A percentile compares a stretch with the other conserved stretches of the same genome.
Evolutionary conservation across 1,140 invertebrate genomes (phyloP).

Genomic region (Pseudomyrmex flavicornis): DNA sequence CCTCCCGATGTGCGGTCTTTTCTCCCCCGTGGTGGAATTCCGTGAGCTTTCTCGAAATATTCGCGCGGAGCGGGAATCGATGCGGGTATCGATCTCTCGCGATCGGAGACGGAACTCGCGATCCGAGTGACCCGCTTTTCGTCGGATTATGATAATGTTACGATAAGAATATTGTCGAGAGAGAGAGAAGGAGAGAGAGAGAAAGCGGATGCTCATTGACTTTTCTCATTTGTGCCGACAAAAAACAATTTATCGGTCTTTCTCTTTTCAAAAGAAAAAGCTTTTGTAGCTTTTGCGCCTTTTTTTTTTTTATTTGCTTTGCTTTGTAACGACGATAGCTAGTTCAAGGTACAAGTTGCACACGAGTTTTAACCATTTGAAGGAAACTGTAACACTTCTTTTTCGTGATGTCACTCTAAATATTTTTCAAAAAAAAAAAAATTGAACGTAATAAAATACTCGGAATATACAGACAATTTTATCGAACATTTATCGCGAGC

Average conservation of each 20-base stretch:
- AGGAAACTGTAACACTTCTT: too few relatives aligned
- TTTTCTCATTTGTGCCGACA: constrained; percentile 14
- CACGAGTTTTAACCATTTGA: too few relatives aligned
- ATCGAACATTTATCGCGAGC: too few relatives aligned
- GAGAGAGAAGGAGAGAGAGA: too few relatives aligned
- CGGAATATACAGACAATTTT: too few relatives aligned
- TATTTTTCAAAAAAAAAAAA: too few relatives aligned
- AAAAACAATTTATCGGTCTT: neutral
- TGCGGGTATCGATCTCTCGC: constrained; percentile 22
- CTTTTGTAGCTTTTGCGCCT: neutral
- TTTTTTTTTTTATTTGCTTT: neutral
- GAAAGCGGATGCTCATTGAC: neutral
- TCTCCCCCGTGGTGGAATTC: constrained; percentile 1
- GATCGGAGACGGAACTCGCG: neutral
- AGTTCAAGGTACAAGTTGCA: too few relatives aligned
- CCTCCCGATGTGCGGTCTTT: constrained; percentile 10
- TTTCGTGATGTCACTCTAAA: too few relatives aligned
- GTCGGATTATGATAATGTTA: constrained; percentile 52
- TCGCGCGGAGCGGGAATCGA: constrained; percentile 14
- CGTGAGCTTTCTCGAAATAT: constrained; percentile 30
- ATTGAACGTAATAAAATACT: too few relatives aligned
- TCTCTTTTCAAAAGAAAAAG: neutral
- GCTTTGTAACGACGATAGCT: too few relatives aligned
- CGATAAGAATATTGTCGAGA: constrained; percentile 47
- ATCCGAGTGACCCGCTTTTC: constrained; percentile 28